phyloP scores from a whole-genome alignment of 2,113 vertebrate species.

The Thunnus maccoyii region DNA sequence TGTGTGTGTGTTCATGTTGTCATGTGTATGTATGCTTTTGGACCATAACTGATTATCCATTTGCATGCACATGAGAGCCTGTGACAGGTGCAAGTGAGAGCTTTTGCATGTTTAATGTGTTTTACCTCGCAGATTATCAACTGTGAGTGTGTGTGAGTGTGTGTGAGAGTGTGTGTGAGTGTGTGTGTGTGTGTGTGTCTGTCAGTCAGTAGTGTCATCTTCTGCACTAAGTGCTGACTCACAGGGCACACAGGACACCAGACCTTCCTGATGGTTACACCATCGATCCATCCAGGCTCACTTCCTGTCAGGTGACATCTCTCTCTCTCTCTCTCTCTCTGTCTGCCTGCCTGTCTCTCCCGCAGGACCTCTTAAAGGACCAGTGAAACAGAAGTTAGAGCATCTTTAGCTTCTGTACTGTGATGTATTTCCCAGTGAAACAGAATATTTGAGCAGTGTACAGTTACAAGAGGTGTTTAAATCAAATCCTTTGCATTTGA shows the following conservation, averaged over 20 bases:
- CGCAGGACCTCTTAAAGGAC: slow-evolving; percentile 56
- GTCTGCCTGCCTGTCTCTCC: not conserved
- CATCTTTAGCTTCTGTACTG: too few species aligned
- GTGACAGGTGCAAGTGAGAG: slow-evolving; percentile 38
- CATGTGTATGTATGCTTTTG: not conserved
- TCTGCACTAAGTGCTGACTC: slow-evolving; percentile 76
- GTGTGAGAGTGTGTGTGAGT: slow-evolving; percentile 16
- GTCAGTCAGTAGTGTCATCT: slow-evolving; percentile 51
- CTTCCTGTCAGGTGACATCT: slow-evolving; percentile 69
- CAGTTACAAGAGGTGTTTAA: too few species aligned
- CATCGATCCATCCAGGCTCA: slow-evolving; percentile 53
- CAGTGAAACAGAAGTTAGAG: too few species aligned
- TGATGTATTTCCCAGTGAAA: too few species aligned
- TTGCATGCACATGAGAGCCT: slow-evolving; percentile 28
- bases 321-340: slow-evolving; percentile 7
- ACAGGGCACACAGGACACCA: slow-evolving; percentile 67
- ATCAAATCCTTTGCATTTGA: too few species aligned
- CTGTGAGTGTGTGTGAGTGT: slow-evolving; percentile 6
- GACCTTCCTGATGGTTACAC: slow-evolving; percentile 56
- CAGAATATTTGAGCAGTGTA: too few species aligned
- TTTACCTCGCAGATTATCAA: slow-evolving; percentile 55
- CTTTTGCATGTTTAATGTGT: slow-evolving; percentile 52
- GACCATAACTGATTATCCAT: slow-evolving; percentile 11
- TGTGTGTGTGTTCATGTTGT: not conserved
- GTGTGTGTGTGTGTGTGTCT: slow-evolving; percentile 22